A percentile compares a stretch with the other conserved stretches of the same genome.
Conservation (phyloP, 2,888 invertebrate genomes). For the Patella depressa region DNA sequence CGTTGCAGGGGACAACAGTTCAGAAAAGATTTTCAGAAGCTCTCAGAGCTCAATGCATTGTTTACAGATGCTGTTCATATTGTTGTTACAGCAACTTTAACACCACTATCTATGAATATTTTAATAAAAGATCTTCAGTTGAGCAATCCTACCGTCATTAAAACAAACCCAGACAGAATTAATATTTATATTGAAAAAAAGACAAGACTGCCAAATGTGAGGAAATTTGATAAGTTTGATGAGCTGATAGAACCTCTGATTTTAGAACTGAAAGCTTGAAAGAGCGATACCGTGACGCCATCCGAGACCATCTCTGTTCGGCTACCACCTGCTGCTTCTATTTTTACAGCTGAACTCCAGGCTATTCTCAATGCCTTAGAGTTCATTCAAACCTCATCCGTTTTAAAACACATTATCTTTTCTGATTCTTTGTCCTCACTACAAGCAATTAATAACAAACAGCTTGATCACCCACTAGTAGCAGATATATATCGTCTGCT, state of each 20-base stretch:
- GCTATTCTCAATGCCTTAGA: too few relatives aligned
- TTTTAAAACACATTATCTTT: too few relatives aligned
- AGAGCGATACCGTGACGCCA: too few relatives aligned
- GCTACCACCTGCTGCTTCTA: too few relatives aligned
- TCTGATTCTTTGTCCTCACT: too few relatives aligned
- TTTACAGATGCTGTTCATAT: slow-evolving; percentile 14
- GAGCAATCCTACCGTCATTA: neutral
- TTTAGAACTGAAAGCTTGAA: slow-evolving; percentile 10
- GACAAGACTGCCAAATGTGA: slow-evolving; percentile 15
- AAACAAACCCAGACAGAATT: slow-evolving; percentile 6
- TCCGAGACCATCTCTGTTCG: too few relatives aligned
- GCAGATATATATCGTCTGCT: too few relatives aligned
- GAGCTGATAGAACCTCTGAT: slow-evolving; percentile 2
- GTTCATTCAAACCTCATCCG: too few relatives aligned
- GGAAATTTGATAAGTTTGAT: slow-evolving; percentile 21
- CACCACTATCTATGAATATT: neutral
- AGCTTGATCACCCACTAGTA: too few relatives aligned
- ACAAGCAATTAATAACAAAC: too few relatives aligned
- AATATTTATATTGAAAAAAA: slow-evolving; percentile 14
- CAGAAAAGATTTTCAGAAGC: slow-evolving; percentile 11
- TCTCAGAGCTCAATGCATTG: neutral
- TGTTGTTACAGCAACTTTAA: slow-evolving; percentile 17
- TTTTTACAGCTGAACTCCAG: too few relatives aligned
- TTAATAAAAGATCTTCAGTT: slow-evolving; percentile 1
- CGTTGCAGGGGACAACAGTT: slow-evolving; percentile 17